phyloP scores from a whole-genome alignment of 1,140 invertebrate genomes.

The Papilio glaucus region DNA sequence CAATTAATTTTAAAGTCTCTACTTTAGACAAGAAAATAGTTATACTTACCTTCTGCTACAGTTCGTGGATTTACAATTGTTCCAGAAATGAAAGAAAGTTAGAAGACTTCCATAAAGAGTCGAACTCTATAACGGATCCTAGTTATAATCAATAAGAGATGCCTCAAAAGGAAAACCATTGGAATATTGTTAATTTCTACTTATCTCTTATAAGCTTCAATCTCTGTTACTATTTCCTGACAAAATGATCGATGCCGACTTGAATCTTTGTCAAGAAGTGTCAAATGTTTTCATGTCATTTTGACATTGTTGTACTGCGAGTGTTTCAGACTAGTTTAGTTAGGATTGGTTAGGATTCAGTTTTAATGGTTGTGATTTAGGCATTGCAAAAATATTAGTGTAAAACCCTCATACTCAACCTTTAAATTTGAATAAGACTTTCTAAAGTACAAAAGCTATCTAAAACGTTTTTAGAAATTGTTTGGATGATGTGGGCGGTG shows the following conservation, averaged over 20 bases:
- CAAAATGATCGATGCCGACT: background rate
- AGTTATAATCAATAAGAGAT: too few species aligned
- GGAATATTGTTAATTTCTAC: too few species aligned
- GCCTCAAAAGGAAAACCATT: too few species aligned
- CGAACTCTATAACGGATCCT: too few species aligned
- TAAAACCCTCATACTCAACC: background rate
- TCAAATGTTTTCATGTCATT: conserved; percentile 36
- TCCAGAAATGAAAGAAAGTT: too few species aligned
- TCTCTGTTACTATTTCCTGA: background rate
- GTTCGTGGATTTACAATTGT: too few species aligned
- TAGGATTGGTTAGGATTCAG: conserved; percentile 37
- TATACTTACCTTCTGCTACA: too few species aligned
- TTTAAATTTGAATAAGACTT: background rate
- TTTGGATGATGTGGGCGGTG: conserved; percentile 26
- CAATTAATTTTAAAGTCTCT: too few species aligned
- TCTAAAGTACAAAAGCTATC: background rate
- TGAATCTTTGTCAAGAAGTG: background rate
- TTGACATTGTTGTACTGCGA: conserved; percentile 37
- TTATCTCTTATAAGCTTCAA: background rate
- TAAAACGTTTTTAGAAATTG: background rate
- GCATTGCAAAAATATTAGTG: conserved; percentile 32
- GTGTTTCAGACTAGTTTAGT: conserved; percentile 41
- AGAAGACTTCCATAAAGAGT: too few species aligned
- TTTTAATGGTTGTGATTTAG: conserved; percentile 36
- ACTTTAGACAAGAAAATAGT: too few species aligned